Evolutionary conservation across 2,888 invertebrate species (phyloP).

Genomic region (Girardia tigrina): DNA sequence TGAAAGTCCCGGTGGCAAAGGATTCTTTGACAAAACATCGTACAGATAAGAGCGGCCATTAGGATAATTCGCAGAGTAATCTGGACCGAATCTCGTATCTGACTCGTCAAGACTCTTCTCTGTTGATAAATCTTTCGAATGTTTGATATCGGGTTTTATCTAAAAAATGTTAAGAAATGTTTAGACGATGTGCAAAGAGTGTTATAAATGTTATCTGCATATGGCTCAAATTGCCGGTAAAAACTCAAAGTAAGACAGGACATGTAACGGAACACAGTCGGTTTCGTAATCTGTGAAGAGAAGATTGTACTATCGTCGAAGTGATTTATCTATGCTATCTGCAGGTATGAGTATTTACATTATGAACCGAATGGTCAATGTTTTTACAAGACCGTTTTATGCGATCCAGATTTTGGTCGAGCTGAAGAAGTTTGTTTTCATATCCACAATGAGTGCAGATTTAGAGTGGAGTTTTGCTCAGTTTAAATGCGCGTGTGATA

Average conservation of each 20-base stretch:
- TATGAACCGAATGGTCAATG: not conserved
- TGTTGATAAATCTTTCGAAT: not conserved
- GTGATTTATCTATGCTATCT: not conserved
- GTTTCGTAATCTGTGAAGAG: not conserved
- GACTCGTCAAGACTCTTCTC: not conserved
- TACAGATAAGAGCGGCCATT: not conserved
- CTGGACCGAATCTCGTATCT: not conserved
- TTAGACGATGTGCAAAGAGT: no score
- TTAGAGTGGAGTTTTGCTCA: conserved; percentile 17
- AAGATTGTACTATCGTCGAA: not conserved
- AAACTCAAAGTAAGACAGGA: not conserved
- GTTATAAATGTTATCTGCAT: no score
- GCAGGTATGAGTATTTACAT: conserved; percentile 4
- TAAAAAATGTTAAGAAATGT: no score
- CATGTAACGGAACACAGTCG: not conserved
- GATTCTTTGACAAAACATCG: not conserved
- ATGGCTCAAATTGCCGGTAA: not conserved
- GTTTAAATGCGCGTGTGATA: not conserved
- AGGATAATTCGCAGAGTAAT: not conserved
- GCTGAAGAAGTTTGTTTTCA: conserved; percentile 11
- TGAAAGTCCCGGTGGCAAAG: not conserved
- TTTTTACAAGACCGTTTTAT: not conserved
- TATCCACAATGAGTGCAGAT: conserved; percentile 23
- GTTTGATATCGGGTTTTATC: not conserved
- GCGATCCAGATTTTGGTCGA: conserved; percentile 11